Conservation (phyloP, 1,140 invertebrate species). For the Dufourea novaeangliae region DNA sequence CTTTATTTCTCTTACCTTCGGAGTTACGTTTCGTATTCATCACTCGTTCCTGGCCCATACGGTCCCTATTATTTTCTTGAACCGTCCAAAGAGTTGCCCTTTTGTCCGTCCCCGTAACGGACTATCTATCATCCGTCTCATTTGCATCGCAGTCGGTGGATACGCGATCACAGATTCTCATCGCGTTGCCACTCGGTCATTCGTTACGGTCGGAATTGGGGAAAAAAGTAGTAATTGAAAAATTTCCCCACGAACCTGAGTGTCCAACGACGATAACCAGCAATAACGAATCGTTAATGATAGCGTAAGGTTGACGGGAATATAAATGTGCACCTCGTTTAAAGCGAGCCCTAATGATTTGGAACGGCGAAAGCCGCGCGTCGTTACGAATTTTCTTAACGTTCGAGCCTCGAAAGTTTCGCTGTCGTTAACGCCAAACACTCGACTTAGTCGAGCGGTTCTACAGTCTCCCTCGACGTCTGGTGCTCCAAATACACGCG, state of each 20-base stretch:
- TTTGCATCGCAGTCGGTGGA: slow-evolving; percentile 22
- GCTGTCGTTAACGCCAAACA: slow-evolving; percentile 14
- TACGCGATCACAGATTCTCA: slow-evolving; percentile 11
- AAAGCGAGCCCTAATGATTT: neutral
- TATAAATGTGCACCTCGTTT: neutral
- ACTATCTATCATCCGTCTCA: slow-evolving; percentile 31
- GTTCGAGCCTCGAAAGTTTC: neutral
- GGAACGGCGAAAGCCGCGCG: neutral
- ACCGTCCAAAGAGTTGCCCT: slow-evolving; percentile 3
- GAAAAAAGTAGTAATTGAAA: slow-evolving; percentile 7
- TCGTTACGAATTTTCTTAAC: neutral
- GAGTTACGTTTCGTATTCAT: neutral
- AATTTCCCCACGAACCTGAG: neutral
- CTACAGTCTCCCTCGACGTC: neutral
- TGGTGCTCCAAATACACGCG: slow-evolving; percentile 17
- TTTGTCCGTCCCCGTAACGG: slow-evolving; percentile 4
- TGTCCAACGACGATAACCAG: neutral
- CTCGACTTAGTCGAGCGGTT: neutral
- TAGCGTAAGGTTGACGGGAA: neutral
- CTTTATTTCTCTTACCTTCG: neutral
- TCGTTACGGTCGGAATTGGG: slow-evolving; percentile 1
- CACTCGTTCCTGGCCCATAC: neutral
- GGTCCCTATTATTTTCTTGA: slow-evolving; percentile 5
- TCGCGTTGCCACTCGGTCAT: neutral
- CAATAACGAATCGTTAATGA: neutral